Conservation (phyloP, 1,140 invertebrate species). For the Idris sp. region DNA sequence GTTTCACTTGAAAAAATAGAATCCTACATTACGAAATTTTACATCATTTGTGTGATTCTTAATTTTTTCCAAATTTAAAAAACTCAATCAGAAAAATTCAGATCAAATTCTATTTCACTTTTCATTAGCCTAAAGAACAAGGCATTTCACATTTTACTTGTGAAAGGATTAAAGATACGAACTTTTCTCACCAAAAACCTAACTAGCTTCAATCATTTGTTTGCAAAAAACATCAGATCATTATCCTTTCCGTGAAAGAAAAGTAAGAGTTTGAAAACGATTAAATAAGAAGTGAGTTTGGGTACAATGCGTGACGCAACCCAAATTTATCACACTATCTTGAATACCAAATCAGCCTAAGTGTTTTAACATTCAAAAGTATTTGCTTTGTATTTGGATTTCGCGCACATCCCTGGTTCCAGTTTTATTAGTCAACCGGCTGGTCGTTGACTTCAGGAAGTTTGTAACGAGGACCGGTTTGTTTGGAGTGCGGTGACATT, state of each 20-base stretch:
- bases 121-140: conserved; percentile 10
- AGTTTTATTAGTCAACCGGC: conserved; percentile 32
- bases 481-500: conserved; percentile 43
- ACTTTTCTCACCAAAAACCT: conserved; percentile 24
- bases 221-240: conserved; percentile 22
- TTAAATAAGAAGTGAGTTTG: conserved; percentile 33
- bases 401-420: conserved; percentile 17
- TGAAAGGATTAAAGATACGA: conserved; percentile 40
- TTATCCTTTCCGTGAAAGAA: conserved; percentile 33
- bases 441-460: conserved; percentile 50
- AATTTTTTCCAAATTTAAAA: too few relatives aligned
- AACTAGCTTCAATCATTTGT: conserved; percentile 28
- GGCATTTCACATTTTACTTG: conserved; percentile 21
- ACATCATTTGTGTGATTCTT: too few relatives aligned
- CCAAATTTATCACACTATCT: conserved; percentile 20
- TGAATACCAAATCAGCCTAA: conserved; percentile 5
- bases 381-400: conserved; percentile 9
- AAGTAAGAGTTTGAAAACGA: conserved; percentile 47
- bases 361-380: conserved; percentile 1
- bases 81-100: conserved; percentile 11
- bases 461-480: conserved; percentile 44
- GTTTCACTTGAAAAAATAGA: too few relatives aligned
- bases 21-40: too few relatives aligned
- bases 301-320: conserved; percentile 18
- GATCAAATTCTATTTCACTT: not conserved